Evolutionary conservation across 2,888 invertebrate genomes (phyloP).

Genomic region (Volucella inanis): DNA sequence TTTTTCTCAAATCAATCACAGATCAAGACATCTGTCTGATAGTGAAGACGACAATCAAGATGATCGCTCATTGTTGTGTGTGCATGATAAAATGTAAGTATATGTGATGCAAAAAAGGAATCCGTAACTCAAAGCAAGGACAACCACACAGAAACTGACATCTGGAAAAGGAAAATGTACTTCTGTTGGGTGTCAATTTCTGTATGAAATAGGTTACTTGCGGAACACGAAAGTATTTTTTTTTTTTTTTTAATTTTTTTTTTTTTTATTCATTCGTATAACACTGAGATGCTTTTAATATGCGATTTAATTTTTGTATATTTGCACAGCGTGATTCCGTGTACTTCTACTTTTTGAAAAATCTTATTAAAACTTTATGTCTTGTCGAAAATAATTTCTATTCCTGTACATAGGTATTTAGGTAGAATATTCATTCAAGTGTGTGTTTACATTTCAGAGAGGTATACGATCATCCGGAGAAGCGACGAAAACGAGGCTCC

Average conservation of each 20-base stretch:
- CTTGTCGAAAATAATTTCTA: neutral
- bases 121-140: neutral
- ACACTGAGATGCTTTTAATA: constrained; percentile 73
- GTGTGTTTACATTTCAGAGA: constrained; percentile 77
- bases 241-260: constrained; percentile 19
- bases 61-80: constrained; percentile 81
- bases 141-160: constrained; percentile 26
- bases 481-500: constrained; percentile 93
- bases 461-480: constrained; percentile 89
- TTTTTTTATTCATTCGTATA: constrained; percentile 25
- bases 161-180: neutral
- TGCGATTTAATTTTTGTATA: constrained; percentile 55
- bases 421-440: neutral
- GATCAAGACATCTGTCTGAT: constrained; percentile 82
- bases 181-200: neutral
- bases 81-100: constrained; percentile 82
- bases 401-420: neutral
- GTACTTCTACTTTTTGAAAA: constrained; percentile 45
- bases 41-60: constrained; percentile 84
- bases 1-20: constrained; percentile 74
- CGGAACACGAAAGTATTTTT: constrained; percentile 1
- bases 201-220: neutral
- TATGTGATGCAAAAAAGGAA: constrained; percentile 40
- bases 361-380: neutral
- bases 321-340: constrained; percentile 71